These are phyloP conservation scores for Gallinago stenura DNA, from an alignment of 2,797 vertebrate species.

Conservation along the genomic window DNA sequence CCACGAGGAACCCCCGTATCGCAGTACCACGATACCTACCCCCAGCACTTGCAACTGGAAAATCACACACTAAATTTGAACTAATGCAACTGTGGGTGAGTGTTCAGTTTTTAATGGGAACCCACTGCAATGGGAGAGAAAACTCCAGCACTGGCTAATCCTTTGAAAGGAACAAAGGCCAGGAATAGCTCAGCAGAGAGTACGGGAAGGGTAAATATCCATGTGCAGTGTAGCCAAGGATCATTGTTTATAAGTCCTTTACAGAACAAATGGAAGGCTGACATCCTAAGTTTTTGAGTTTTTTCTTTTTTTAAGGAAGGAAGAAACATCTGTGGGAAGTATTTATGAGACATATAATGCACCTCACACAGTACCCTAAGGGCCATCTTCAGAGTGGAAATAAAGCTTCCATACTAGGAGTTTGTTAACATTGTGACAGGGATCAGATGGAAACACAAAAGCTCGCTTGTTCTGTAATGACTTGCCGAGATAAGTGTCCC, in stretches of 20 bases:
- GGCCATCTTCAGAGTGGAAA: constrained; percentile 55
- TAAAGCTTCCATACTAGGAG: constrained; percentile 35
- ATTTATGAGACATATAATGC: constrained; percentile 49
- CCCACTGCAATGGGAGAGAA: neutral
- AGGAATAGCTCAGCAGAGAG: constrained; percentile 14
- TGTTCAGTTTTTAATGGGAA: neutral
- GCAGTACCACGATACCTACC: neutral
- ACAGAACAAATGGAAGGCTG: neutral
- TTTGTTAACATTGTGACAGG: constrained; percentile 57
- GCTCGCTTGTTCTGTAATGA: constrained; percentile 45
- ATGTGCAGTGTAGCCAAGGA: neutral
- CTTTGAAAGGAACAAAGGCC: constrained; percentile 6
- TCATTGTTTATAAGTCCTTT: neutral
- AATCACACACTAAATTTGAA: neutral
- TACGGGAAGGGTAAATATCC: constrained; percentile 7
- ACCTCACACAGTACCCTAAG: constrained; percentile 37
- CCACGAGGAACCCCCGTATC: neutral
- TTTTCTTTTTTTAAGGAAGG: neutral
- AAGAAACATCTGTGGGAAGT: constrained; percentile 53
- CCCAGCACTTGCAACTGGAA: neutral
- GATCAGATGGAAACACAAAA: constrained; percentile 59
- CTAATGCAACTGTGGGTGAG: neutral
- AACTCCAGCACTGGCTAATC: neutral
- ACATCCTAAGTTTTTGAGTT: neutral
- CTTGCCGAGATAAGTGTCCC: constrained; percentile 19